Conservation (phyloP, 2,888 invertebrate species). For the Chymomyza fuscimana region DNA sequence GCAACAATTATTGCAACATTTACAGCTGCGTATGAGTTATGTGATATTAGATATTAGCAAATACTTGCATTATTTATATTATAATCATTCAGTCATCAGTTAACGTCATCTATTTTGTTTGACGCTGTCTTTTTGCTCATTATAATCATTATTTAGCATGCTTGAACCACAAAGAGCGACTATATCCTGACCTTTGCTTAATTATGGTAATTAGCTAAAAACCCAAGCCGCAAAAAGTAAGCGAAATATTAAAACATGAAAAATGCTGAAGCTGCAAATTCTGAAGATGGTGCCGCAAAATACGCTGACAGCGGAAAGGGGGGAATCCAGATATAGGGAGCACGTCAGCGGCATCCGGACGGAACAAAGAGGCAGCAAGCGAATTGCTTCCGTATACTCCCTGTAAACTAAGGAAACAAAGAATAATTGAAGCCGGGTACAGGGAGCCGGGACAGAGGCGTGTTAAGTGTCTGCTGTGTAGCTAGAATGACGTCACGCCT, state of each 20-base stretch:
- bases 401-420: no score
- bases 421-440: no score
- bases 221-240: constrained; percentile 35
- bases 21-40: constrained; percentile 47
- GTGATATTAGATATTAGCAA: constrained; percentile 13
- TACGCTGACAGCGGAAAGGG: background rate
- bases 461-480: background rate
- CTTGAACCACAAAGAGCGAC: constrained; percentile 67
- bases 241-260: constrained; percentile 28
- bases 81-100: no score
- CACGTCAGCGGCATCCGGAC: background rate
- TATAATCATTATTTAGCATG: constrained; percentile 32
- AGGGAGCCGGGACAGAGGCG: constrained; percentile 14
- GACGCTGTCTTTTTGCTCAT: constrained; percentile 35
- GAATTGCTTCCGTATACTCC: constrained; percentile 46
- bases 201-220: constrained; percentile 71
- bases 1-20: constrained; percentile 8
- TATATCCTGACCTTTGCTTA: constrained; percentile 74
- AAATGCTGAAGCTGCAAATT: constrained; percentile 38
- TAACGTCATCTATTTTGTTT: no score
- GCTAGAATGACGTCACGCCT: background rate
- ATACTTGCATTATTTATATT: no score
- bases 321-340: background rate
- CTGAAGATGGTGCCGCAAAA: background rate
- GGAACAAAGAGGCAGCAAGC: constrained; percentile 34